Base-by-base conservation (phyloP, 64 coral and sea anemone genomes). In the Montipora sp. region DNA sequence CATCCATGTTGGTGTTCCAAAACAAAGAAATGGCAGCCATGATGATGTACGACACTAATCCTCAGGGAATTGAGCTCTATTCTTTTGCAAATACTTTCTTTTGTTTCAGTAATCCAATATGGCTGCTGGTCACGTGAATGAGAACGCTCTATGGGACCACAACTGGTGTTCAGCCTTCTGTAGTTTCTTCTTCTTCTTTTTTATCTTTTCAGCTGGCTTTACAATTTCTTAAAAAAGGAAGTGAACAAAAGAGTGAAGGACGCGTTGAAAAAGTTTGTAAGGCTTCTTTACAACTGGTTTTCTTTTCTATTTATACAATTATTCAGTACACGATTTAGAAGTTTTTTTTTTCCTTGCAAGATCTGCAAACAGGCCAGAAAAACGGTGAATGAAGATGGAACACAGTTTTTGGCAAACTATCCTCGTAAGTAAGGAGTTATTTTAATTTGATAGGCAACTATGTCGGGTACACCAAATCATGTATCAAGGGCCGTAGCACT, bases 301-400 rank as follows among this genome's bases (percentile, higher is more conserved):
- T 73, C 10, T 55, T 55, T 7, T 10, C 0, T 55, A 10, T 55
- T 55, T 55, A 55, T 7, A 55, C 51, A 55, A 55, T 23, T 73
- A 73, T 22, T 47, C 27, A 36, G 36, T 36, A 36, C 36, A 36
- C 36, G 36, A 36, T 36, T 36, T 36, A 36, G 36, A 14, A 36
- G 4, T 16, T 2, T 75, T 75, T 48, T 66, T 83, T 47, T 6
- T 8, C 0, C 60, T 15, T 12, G 19, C 19, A 10, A 83, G 80
- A 83, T 83, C 59, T 83, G 80, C 80, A 68, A 67, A 58, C 15
- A 83, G 45, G 80, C 60, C 19, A 10, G 36, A 19, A 59, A 83
- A 15, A 59, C 80, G 15, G 47, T 83, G 47, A 67, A 83, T 58
- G 18, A 45, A 19, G 80, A 83, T 47, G 80, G 59, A 47, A 59